Percentiles rank a stretch among this genome's conserved stretches.
Conservation (phyloP, 2,888 invertebrate species). For the Lasioglossum calceatum region DNA sequence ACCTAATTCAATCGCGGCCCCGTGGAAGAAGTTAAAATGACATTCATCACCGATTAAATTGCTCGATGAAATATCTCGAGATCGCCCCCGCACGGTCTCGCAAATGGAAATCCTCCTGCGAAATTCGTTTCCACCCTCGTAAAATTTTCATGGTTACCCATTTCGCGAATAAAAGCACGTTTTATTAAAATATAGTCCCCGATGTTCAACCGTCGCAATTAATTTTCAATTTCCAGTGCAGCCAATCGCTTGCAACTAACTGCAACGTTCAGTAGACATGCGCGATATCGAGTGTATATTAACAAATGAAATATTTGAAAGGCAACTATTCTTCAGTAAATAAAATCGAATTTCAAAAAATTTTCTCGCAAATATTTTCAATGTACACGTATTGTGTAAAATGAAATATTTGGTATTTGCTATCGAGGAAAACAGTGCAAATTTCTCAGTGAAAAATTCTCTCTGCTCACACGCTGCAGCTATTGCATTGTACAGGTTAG, state of each 20-base stretch:
- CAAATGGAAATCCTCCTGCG: background rate
- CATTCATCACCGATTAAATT: constrained; percentile 36
- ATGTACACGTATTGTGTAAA: background rate
- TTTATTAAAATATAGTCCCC: background rate
- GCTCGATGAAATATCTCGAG: constrained; percentile 15
- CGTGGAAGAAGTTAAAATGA: constrained; percentile 31
- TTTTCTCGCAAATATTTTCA: background rate
- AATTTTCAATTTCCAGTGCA: no score
- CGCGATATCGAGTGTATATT: no score
- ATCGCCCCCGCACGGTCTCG: background rate
- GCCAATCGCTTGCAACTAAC: no score
- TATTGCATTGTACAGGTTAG: background rate
- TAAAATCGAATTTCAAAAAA: no score
- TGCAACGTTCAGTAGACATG: no score
- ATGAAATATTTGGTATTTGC: background rate
- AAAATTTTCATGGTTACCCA: background rate
- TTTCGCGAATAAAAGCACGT: background rate
- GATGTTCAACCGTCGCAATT: background rate
- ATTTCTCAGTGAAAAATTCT: background rate
- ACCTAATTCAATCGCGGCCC: constrained; percentile 42
- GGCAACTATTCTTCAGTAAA: background rate
- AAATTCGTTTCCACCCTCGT: background rate
- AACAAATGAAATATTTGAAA: background rate
- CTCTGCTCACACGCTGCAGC: background rate
- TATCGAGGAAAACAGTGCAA: background rate